Percentiles rank a stretch among this genome's conserved stretches.
Conservation (phyloP, 2,888 invertebrate species). For the Standfussiana lucernea region DNA sequence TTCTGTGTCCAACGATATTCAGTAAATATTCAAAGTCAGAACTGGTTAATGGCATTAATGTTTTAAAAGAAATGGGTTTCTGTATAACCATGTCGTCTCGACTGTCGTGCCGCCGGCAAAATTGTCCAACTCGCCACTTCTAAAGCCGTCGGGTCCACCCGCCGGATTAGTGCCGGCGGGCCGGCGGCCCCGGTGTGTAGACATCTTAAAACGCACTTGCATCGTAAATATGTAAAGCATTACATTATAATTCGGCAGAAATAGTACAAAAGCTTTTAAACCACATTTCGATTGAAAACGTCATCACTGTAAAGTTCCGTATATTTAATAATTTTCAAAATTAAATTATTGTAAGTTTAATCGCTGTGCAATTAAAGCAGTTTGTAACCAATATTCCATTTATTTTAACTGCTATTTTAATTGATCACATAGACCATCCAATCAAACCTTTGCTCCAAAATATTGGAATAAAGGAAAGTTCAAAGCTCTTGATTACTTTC, state of each 20-base stretch:
- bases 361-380: not conserved
- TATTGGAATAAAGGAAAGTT: not conserved
- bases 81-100: no score
- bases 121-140: no score
- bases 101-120: no score
- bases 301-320: slow-evolving; percentile 47
- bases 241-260: slow-evolving; percentile 24
- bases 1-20: no score
- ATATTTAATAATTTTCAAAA: slow-evolving; percentile 10
- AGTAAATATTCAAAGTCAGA: no score
- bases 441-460: not conserved
- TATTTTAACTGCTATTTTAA: not conserved
- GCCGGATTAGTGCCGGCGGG: no score
- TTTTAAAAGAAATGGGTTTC: no score
- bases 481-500: not conserved
- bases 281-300: slow-evolving; percentile 26
- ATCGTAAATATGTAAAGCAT: slow-evolving; percentile 28
- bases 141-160: no score
- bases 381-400: not conserved
- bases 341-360: not conserved
- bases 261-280: slow-evolving; percentile 23
- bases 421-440: not conserved
- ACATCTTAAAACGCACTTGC: slow-evolving; percentile 18
- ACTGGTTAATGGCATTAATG: no score
- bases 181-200: no score